phyloP scores from a whole-genome alignment of 2,797 vertebrate species.

The Peromyscus nudipes region DNA sequence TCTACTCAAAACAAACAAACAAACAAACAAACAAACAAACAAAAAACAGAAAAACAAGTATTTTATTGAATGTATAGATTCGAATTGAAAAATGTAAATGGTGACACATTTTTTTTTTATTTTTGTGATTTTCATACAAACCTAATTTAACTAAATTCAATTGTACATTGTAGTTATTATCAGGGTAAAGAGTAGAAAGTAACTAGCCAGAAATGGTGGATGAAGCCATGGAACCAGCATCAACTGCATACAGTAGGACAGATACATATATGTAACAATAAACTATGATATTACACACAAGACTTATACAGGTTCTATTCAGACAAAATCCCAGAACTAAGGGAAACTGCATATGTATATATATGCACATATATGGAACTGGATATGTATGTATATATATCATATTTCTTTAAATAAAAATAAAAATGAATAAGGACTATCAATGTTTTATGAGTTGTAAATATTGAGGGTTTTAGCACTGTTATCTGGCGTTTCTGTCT shows the following conservation, averaged over 20 bases:
- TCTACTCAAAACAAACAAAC: slow-evolving; percentile 4
- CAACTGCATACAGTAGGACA: not conserved
- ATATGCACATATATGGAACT: too few species aligned
- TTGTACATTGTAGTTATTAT: not conserved
- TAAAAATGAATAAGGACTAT: not conserved
- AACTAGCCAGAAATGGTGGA: too few species aligned
- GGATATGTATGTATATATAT: too few species aligned
- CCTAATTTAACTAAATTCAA: slow-evolving; percentile 19
- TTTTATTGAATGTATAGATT: not conserved
- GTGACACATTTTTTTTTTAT: not conserved
- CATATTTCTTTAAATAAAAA: not conserved
- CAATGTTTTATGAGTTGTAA: not conserved
- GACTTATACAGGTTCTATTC: not conserved
- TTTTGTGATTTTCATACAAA: not conserved
- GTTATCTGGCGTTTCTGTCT: slow-evolving; percentile 24
- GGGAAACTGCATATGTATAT: not conserved
- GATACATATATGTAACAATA: not conserved
- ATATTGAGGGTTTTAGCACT: not conserved
- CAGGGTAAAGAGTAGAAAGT: not conserved
- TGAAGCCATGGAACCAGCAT: not conserved
- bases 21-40: too few species aligned
- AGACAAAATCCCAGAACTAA: not conserved
- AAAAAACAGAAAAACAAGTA: not conserved
- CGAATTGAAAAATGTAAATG: slow-evolving; percentile 5
- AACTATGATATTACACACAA: not conserved